These are phyloP conservation scores for Pachyramphus minor DNA, from an alignment of 2,113 vertebrate species.

Conservation along the genomic window DNA sequence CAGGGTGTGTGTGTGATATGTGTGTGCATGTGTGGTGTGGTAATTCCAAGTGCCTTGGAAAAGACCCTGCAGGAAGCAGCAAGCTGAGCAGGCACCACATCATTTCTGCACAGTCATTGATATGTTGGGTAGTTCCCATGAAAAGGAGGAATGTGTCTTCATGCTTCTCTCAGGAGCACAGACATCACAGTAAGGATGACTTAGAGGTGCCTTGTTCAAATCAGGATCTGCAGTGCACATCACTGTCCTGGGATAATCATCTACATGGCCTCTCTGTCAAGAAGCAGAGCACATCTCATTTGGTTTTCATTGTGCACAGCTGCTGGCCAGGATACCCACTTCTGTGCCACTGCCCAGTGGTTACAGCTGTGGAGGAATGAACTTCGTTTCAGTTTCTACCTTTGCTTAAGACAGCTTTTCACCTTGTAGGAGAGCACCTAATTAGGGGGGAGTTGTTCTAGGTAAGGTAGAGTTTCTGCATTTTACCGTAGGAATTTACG, in stretches of 20 bases:
- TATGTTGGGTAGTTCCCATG: not conserved
- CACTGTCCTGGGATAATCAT: not conserved
- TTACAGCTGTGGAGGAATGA: not conserved
- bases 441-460: not conserved
- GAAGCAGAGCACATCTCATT: not conserved
- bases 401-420: not conserved
- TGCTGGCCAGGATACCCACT: not conserved
- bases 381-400: not conserved
- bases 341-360: not conserved
- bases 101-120: not conserved
- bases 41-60: not conserved
- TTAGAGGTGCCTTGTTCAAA: not conserved
- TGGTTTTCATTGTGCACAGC: not conserved
- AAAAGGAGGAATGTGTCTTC: not conserved
- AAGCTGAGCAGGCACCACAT: not conserved
- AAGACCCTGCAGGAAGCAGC: not conserved
- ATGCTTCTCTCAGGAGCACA: not conserved
- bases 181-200: not conserved
- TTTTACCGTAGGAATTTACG: not conserved
- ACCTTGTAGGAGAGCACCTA: not conserved
- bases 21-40: not conserved
- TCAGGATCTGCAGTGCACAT: not conserved
- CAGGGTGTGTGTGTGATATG: fast-evolving
- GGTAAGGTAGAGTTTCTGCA: not conserved
- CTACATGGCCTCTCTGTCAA: not conserved